Base-by-base conservation (phyloP, 2,113 vertebrate genomes). In the Gobio gobio region DNA sequence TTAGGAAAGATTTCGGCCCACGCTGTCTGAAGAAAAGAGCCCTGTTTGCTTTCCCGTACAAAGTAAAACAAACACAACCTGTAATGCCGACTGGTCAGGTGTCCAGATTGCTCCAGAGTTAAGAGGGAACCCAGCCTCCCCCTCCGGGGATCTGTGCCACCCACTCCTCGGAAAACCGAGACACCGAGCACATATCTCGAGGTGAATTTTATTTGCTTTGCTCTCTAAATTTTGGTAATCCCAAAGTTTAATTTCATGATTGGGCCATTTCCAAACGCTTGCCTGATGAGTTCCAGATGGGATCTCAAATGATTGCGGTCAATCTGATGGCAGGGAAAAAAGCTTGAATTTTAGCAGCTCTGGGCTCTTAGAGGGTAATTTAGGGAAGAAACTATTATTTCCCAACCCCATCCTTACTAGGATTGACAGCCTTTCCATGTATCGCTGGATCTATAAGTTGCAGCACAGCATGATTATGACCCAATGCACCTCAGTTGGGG, bases 271-370 rank as follows among this genome's bases (percentile, higher is more conserved):
- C 89, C 90, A 90, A 88, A 81, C 85, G 86, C 58, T 16, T 73
- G 82, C 79, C 59, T 88, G 88, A 90, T 87, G 83, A 61, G 74
- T 78, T 87, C 87, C 90, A 90, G 88, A 90, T 90, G 90, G 89
- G 84, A 78, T 88, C 87, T 75, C 59, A 51, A 54, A 72, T 72
- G 80, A 82, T 82, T 82, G 64, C 58, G 66, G 86, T 89, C 82
- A 72, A 80, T 75, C 84, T 85, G 78, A 86, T 83, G 84, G 84
- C 84, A 86, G 83, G 75, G 58, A 49, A 79, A 87, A 87, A 82
- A 86, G 18, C 77, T 68, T 75, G 82, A 74, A 77, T 83, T 87
- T 88, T 87, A 82, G 83, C 87, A 87, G 87, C 59, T 87, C 68
- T 82, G 83, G 70, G 83, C 54, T 87, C 83, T 87, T 77, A 29